These are phyloP conservation scores for Pelodiscus sinensis DNA, from an alignment of 2,113 vertebrate species.

Conservation along the genomic window DNA sequence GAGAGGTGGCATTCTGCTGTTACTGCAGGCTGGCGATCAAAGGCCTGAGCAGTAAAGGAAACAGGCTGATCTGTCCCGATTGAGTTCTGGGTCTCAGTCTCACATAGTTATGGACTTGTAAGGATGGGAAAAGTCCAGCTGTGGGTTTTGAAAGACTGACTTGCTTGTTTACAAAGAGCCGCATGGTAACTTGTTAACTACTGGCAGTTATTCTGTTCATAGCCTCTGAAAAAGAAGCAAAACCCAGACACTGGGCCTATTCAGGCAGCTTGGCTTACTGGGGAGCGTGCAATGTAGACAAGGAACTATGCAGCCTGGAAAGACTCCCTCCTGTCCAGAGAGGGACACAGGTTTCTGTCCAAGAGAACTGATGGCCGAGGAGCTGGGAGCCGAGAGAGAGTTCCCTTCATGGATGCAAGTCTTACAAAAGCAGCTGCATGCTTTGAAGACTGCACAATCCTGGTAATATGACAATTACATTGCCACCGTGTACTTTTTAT, in stretches of 20 bases:
- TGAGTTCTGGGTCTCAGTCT: neutral
- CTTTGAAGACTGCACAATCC: neutral
- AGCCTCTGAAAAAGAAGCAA: no score
- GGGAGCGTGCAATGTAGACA: neutral
- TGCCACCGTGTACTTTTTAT: neutral
- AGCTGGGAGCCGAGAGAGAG: neutral
- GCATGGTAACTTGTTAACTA: neutral
- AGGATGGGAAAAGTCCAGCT: neutral
- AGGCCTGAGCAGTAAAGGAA: neutral
- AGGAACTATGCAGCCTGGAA: neutral
- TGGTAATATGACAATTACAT: neutral
- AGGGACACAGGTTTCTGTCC: neutral
- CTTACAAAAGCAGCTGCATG: neutral
- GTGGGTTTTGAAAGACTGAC: neutral
- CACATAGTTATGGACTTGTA: neutral
- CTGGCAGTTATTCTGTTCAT: neutral
- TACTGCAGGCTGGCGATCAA: neutral
- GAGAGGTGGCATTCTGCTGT: neutral
- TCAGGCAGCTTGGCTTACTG: neutral
- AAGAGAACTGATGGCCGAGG: neutral
- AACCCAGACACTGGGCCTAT: neutral
- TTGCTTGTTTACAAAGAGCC: neutral
- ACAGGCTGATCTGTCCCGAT: neutral
- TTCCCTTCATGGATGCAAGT: neutral
- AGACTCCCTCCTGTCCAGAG: neutral